phyloP scores from a whole-genome alignment of 1,140 invertebrate species.

The Ceratosolen fusciceps region DNA sequence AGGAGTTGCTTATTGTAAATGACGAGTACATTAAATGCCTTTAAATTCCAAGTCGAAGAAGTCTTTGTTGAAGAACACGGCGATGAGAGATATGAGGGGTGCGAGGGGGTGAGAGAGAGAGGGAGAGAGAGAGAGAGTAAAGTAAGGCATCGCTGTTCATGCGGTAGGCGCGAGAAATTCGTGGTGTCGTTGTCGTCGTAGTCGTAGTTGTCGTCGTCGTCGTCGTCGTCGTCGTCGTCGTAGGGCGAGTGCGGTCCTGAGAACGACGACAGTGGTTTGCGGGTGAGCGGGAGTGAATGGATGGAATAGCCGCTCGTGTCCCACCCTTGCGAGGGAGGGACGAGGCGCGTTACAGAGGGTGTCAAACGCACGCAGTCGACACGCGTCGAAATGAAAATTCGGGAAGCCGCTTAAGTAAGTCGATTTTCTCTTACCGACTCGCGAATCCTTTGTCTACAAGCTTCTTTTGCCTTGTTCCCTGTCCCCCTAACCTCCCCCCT shows the following conservation, averaged over 20 bases:
- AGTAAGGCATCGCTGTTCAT: not conserved
- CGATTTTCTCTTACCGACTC: constrained; percentile 53
- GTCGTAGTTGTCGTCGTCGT: too few relatives aligned
- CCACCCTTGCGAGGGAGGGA: constrained; percentile 32
- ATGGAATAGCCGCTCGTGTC: not conserved
- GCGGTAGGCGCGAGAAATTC: constrained; percentile 26
- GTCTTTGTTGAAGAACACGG: not conserved
- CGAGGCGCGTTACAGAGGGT: constrained; percentile 47
- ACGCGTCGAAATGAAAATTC: constrained; percentile 59
- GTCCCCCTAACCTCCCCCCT: not conserved
- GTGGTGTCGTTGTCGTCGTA: not conserved
- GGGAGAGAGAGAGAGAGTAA: too few relatives aligned
- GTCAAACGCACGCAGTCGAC: constrained; percentile 57
- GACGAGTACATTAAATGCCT: not conserved
- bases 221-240: too few relatives aligned
- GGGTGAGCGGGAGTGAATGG: not conserved
- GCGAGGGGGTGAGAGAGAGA: too few relatives aligned
- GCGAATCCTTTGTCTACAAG: not conserved
- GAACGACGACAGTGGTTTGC: not conserved
- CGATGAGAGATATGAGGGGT: not conserved
- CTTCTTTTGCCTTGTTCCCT: not conserved
- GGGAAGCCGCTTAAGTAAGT: constrained; percentile 62
- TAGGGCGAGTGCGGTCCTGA: not conserved
- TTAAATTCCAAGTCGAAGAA: too few relatives aligned
- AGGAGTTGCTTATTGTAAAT: too few relatives aligned